A percentile compares a stretch with the other conserved stretches of the same genome.
Conservation (phyloP, 2,888 invertebrate species). For the Agrochola litura region DNA sequence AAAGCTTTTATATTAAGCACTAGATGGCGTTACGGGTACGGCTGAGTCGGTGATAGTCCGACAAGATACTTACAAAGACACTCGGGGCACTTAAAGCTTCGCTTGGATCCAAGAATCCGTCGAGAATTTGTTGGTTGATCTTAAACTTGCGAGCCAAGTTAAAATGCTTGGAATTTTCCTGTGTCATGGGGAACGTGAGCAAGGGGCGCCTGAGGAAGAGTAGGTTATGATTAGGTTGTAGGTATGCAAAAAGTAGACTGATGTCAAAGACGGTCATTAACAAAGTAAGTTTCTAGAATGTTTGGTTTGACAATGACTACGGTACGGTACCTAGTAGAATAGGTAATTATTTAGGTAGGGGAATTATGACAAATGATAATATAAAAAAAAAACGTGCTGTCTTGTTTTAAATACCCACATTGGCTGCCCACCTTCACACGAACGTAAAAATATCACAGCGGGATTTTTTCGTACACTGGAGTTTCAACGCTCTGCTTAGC, state of each 20-base stretch:
- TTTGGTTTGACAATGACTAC: background rate
- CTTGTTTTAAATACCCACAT: background rate
- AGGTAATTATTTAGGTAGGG: too few relatives aligned
- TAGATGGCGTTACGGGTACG: conserved; percentile 26
- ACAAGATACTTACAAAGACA: conserved; percentile 81
- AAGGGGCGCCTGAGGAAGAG: conserved; percentile 79
- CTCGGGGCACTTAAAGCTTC: conserved; percentile 84
- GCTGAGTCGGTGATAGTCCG: background rate
- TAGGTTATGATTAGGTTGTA: background rate
- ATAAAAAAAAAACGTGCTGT: background rate
- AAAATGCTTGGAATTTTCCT: conserved; percentile 80
- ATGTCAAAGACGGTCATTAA: background rate
- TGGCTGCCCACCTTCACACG: too few relatives aligned
- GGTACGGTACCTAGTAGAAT: background rate
- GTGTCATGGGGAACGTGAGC: conserved; percentile 86
- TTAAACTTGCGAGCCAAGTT: conserved; percentile 83
- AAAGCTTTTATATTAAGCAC: background rate
- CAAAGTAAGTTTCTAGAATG: background rate
- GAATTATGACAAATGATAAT: too few relatives aligned
- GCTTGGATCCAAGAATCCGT: conserved; percentile 81
- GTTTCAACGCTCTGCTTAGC: too few relatives aligned
- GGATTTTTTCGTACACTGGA: too few relatives aligned
- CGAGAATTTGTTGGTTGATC: conserved; percentile 86
- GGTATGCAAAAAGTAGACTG: background rate
- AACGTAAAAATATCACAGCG: too few relatives aligned